Evolutionary conservation across 2,797 vertebrate genomes (phyloP), one percentile per base, ranked within the genome.

Genomic region (Ataeniobius toweri): DNA sequence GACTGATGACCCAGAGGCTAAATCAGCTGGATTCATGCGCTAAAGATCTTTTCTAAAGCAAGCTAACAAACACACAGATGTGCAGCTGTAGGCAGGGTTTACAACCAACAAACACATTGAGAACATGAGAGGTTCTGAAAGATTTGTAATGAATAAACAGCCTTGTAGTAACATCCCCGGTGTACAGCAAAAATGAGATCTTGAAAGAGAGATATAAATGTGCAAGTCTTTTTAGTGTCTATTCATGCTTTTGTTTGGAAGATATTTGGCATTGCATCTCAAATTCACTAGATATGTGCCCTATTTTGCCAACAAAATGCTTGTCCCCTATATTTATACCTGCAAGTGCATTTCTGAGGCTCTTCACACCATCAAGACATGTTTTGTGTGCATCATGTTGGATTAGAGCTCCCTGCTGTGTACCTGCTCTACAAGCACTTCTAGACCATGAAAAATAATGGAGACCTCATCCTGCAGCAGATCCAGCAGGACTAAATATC

Each of bases 401-500:
- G 80, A 73, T 86, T 81, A 82, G 79, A 80, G 67, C 41, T 58
- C 78, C 74, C 48, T 67, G 75, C 79, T 75, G 80, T 51, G 44
- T 44, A 76, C 73, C 75, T 83, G 50, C 79, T 72, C 36, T 36
- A 36, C 41, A 74, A 81, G 73, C 74, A 88, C 86, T 80, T 91
- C 87, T 87, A 83, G 83, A 83, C 86, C 83, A 80, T 6, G 16
- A 68, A 81, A 76, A 78, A 77, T 61, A 78, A 87, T 71, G 39
- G 77, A 79, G 74, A 78, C 76, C 80, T 78, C 58, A 5, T n/a
- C 79, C 88, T 24, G 39, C 73, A 81, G 71, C 88, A 81, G 78
- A 82, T 86, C 77, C 18, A 56, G 39, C 69, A 16, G 76, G 70
- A 79, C 71, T 77, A 78, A 73, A 73, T 76, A 85, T 84, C 73